Evolutionary conservation across 2,113 vertebrate genomes (phyloP).

Genomic region (Bubalus kerabau): DNA sequence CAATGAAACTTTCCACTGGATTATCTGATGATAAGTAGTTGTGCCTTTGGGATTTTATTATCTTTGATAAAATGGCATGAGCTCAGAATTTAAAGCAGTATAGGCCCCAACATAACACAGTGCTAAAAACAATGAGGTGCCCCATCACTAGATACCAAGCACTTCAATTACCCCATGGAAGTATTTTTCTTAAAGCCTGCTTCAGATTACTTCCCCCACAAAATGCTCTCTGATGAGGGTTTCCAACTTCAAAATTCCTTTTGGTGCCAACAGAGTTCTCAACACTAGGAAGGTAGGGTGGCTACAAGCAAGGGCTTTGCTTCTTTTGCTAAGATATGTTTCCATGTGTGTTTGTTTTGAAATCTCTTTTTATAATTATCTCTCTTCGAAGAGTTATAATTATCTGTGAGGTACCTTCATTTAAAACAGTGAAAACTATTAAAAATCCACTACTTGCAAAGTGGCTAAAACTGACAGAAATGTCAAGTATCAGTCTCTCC

Average conservation of each 20-base stretch:
- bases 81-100: constrained; percentile 16
- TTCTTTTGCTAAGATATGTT: neutral
- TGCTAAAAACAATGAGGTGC: neutral
- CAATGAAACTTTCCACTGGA: constrained; percentile 13
- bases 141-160: neutral
- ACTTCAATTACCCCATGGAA: neutral
- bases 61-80: constrained; percentile 1
- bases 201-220: neutral
- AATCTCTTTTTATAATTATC: neutral
- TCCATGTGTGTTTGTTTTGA: neutral
- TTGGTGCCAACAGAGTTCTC: neutral
- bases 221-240: neutral
- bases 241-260: neutral
- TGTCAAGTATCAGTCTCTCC: neutral
- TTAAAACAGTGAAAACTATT: constrained; percentile 9
- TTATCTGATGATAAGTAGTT: constrained; percentile 36
- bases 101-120: neutral
- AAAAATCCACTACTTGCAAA: neutral
- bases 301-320: neutral
- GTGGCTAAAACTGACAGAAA: neutral
- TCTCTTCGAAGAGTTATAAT: neutral
- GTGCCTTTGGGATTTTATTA: constrained; percentile 30
- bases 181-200: neutral
- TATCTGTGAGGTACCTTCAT: neutral
- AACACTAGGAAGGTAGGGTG: neutral